Conservation (phyloP, 2,888 invertebrate species). For the Tetheella fluctuosa region DNA sequence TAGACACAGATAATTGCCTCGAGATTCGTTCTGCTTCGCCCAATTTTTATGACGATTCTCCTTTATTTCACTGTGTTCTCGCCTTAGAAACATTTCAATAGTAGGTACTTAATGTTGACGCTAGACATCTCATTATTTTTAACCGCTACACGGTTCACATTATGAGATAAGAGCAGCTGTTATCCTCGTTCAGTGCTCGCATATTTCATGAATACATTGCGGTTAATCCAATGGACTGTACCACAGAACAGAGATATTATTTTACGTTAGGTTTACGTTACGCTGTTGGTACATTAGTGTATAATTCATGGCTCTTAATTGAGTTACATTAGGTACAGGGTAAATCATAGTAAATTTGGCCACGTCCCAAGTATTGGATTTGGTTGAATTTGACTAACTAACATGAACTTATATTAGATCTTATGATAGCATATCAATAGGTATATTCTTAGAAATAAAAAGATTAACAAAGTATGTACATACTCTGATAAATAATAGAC, state of each 20-base stretch:
- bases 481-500: too few species aligned
- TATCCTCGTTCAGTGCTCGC: conserved; percentile 6
- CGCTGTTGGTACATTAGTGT: neutral
- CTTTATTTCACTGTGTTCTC: conserved; percentile 27
- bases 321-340: neutral
- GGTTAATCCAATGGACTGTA: neutral
- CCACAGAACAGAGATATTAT: neutral
- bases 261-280: conserved; percentile 7
- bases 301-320: neutral
- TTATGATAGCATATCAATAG: neutral
- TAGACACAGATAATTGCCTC: conserved; percentile 64
- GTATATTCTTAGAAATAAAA: neutral
- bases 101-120: conserved; percentile 9
- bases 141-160: conserved; percentile 17
- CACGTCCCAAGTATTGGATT: neutral
- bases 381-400: neutral
- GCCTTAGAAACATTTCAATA: conserved; percentile 17
- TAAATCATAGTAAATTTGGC: conserved; percentile 1
- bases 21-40: conserved; percentile 49
- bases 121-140: conserved; percentile 18
- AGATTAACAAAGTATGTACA: neutral
- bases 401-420: neutral
- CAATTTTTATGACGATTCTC: conserved; percentile 49
- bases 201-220: conserved; percentile 4
- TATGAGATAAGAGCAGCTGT: conserved; percentile 16